These are phyloP conservation scores for Gallinago nigripennis DNA, from an alignment of 2,797 vertebrate genomes.

Conservation along the genomic window DNA sequence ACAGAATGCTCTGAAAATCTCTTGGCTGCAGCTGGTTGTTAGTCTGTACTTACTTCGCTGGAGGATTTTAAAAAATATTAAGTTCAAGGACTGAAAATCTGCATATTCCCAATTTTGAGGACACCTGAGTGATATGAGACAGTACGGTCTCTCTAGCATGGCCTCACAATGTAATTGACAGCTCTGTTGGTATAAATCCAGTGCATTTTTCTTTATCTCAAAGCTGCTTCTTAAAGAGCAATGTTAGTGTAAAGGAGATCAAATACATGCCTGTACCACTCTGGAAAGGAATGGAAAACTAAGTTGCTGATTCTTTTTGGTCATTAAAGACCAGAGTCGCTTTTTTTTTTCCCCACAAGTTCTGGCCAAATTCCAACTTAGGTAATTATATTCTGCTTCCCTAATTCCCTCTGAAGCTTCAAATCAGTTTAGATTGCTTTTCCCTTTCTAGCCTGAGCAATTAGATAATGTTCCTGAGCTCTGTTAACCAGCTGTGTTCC, in stretches of 20 bases:
- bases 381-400: constrained; percentile 53
- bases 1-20: fast-evolving
- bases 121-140: neutral
- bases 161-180: neutral
- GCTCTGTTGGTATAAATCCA: neutral
- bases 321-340: neutral
- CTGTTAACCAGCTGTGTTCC: constrained; percentile 13
- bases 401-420: constrained; percentile 54
- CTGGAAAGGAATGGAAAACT: neutral
- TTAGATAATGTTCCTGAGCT: constrained; percentile 25
- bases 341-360: neutral
- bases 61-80: neutral
- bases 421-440: constrained; percentile 60
- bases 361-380: constrained; percentile 42
- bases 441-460: constrained; percentile 45
- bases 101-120: neutral
- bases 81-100: neutral
- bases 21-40: neutral
- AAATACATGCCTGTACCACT: neutral
- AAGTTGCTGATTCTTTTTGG: neutral
- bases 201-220: neutral
- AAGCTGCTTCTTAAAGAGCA: neutral
- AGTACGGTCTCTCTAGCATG: neutral
- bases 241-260: neutral
- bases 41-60: neutral